phyloP scores from a whole-genome alignment of 2,888 invertebrate species.

The Drosophila colorata region DNA sequence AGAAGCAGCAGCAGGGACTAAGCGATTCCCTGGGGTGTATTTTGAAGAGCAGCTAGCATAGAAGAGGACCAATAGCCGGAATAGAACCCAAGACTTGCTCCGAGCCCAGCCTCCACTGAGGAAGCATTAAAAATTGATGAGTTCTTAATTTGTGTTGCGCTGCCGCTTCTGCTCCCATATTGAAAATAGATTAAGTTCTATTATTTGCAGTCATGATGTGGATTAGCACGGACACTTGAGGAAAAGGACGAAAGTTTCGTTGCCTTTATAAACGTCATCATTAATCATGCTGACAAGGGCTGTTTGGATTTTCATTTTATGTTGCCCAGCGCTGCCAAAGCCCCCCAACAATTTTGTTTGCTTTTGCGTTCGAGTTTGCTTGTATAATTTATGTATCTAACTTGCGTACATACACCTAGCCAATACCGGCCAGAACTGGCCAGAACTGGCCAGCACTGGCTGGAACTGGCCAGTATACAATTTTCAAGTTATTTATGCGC shows the following conservation, averaged over 20 bases:
- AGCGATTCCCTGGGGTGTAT: constrained; percentile 71
- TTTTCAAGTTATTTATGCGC: constrained; percentile 67
- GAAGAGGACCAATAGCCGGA: constrained; percentile 16
- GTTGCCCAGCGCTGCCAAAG: constrained; percentile 31
- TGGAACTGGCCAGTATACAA: constrained; percentile 6
- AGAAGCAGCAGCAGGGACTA: constrained; percentile 34
- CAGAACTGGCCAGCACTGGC: not conserved
- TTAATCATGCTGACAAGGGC: constrained; percentile 79
- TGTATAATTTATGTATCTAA: constrained; percentile 68
- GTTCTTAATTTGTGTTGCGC: constrained; percentile 81
- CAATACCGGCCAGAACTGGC: constrained; percentile 1
- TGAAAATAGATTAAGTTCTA: constrained; percentile 83
- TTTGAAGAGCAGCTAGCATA: constrained; percentile 56
- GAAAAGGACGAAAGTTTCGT: constrained; percentile 55
- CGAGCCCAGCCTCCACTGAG: constrained; percentile 52
- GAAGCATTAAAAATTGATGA: constrained; percentile 81
- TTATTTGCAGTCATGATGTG: constrained; percentile 83
- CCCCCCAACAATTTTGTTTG: constrained; percentile 51
- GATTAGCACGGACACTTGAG: constrained; percentile 77
- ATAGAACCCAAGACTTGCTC: constrained; percentile 28
- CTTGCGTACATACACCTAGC: constrained; percentile 41
- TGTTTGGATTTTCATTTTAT: constrained; percentile 71
- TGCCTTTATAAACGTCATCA: constrained; percentile 78
- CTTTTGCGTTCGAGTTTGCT: constrained; percentile 57
- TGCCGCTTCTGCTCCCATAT: constrained; percentile 64